A percentile compares a stretch with the other conserved stretches of the same genome.
Conservation (phyloP, 1,140 invertebrate species). For the Bombus turneri region DNA sequence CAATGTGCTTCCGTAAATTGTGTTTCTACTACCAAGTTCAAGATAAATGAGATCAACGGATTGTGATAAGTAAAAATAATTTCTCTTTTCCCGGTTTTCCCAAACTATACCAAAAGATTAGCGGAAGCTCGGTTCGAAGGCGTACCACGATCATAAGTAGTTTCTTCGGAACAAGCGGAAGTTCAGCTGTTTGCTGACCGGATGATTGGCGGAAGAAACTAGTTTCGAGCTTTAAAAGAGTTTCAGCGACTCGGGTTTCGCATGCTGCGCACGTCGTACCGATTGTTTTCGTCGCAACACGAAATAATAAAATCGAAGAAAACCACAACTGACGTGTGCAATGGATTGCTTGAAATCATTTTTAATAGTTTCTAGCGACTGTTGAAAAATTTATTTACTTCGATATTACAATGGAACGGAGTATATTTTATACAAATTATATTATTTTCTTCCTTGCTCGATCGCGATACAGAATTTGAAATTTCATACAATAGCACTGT, state of each 20-base stretch:
- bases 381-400: not conserved
- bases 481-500: no score
- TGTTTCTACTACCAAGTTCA: no score
- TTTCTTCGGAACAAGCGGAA: constrained; percentile 22
- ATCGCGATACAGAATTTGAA: no score
- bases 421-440: no score
- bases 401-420: not conserved
- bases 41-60: not conserved
- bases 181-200: constrained; percentile 11
- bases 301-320: constrained; percentile 4
- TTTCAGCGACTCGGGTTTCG: not conserved
- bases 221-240: constrained; percentile 4
- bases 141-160: constrained; percentile 19
- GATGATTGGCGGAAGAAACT: constrained; percentile 38
- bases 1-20: no score
- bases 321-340: not conserved
- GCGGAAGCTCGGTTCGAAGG: not conserved
- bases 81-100: not conserved
- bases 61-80: not conserved
- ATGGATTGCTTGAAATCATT: not conserved
- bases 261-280: constrained; percentile 1
- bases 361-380: not conserved
- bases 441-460: no score
- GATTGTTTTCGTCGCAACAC: not conserved
- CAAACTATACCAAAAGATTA: not conserved